Base-by-base conservation (phyloP, 2,888 invertebrate genomes). In the Petrolisthes manimaculis region DNA sequence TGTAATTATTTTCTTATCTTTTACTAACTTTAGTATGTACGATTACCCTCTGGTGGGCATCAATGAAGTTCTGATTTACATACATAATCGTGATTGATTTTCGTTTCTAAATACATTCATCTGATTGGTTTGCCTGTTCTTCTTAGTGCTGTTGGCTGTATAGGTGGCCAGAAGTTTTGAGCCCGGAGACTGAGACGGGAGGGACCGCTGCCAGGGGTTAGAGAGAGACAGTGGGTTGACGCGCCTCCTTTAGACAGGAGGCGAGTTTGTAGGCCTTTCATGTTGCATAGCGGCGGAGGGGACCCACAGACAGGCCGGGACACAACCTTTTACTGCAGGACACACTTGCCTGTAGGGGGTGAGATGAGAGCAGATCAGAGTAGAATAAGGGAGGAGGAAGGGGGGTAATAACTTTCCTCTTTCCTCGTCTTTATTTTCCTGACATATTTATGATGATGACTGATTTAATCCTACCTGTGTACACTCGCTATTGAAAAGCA, bases 201-300 rank as follows among this genome's bases (percentile, higher is more conserved):
- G 88, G 88, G 67, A 84, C 88, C 84, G 88, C 67, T 24, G 88
- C 88, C 88, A 88, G 88, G 75, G 88, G 67, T 67, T 79, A 84
- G 84, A 83, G 83, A 80, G 84, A 80, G 79, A 84, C 37, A 84
- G 84, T 80, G 83, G 79, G n/a, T 61, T 78, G 71, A 84, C 77
- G 53, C 77, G 61, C 53, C 84, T 21, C 56, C 67, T 84, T 55
- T 51, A 86, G 75, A 81, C 21, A 67, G 87, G 87, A 83, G 86
- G 80, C 81, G 80, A 78, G 71, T 53, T 74, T 84, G 61, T 88
- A 88, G 88, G 88, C 88, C 88, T 81, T 81, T 84, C 67, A 84
- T 81, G 82, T 88, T 88, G 88, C 88, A 88, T 88, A 88, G 88
- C 88, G 88, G 88, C 88, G 88, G 88, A 71, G 84, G 75, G 84